Evolutionary conservation across 35 echinoderm and acorn worm genomes (phyloP).

Genomic region (Amphiura filiformis): DNA sequence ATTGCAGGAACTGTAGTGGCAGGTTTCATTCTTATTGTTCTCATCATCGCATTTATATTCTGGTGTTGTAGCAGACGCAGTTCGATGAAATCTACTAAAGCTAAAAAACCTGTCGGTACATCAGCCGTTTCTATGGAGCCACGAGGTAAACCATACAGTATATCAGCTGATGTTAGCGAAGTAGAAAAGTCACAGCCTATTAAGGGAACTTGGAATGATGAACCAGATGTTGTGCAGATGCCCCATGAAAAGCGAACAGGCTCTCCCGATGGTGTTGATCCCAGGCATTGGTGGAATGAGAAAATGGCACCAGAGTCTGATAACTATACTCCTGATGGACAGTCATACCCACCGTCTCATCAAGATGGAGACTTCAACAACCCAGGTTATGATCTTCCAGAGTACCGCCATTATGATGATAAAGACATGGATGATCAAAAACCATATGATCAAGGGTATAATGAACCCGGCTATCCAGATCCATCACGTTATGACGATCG

Average conservation of each 20-base stretch:
- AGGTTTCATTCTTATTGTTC: neutral
- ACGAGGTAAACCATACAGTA: neutral
- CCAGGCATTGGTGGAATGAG: neutral
- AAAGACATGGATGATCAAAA: neutral
- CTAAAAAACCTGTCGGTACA: neutral
- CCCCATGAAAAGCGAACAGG: neutral
- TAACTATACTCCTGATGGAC: neutral
- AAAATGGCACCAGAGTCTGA: neutral
- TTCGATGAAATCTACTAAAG: neutral
- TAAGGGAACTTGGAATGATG: neutral
- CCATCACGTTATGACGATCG: neutral
- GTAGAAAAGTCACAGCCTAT: neutral
- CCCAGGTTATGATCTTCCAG: neutral
- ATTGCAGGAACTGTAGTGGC: neutral
- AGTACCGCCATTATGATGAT: neutral
- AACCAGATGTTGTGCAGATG: neutral
- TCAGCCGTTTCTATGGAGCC: neutral
- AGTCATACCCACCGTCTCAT: neutral
- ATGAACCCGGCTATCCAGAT: neutral
- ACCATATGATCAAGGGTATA: neutral
- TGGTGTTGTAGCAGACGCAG: neutral
- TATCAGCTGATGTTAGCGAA: neutral
- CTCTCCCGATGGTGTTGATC: conserved; percentile 1
- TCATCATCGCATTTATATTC: neutral
- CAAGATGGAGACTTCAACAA: neutral